These are phyloP conservation scores for Octopus sinensis DNA, from an alignment of 1,140 invertebrate species.

Conservation along the genomic window DNA sequence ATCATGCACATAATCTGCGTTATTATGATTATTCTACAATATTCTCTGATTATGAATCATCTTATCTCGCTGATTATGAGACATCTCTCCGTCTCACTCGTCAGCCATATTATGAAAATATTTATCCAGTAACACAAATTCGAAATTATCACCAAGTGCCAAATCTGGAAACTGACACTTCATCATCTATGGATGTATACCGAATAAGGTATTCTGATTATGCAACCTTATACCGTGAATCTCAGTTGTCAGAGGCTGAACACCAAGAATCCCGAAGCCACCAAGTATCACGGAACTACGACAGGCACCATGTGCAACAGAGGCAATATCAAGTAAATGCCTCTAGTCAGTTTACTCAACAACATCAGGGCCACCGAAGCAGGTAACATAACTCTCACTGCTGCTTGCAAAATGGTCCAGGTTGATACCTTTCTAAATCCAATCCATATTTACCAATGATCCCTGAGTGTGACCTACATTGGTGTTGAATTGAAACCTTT, in stretches of 20 bases:
- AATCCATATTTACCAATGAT: background rate
- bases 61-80: background rate
- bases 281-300: background rate
- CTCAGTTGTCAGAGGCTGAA: background rate
- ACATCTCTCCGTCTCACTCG: background rate
- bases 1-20: no score
- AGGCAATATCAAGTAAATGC: background rate
- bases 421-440: background rate
- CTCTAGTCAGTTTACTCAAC: background rate
- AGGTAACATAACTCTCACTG: background rate
- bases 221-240: background rate
- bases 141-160: no score
- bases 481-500: background rate
- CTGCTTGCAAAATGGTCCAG: background rate
- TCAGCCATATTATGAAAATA: background rate
- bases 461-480: background rate
- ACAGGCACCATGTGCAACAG: background rate
- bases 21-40: no score
- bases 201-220: no score
- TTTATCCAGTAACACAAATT: no score
- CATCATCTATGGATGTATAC: no score
- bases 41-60: background rate
- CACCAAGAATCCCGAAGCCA: slow-evolving; percentile 2
- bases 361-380: background rate
- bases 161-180: no score